phyloP scores from a whole-genome alignment of 2,797 vertebrate species.

The Vespertilio murinus region DNA sequence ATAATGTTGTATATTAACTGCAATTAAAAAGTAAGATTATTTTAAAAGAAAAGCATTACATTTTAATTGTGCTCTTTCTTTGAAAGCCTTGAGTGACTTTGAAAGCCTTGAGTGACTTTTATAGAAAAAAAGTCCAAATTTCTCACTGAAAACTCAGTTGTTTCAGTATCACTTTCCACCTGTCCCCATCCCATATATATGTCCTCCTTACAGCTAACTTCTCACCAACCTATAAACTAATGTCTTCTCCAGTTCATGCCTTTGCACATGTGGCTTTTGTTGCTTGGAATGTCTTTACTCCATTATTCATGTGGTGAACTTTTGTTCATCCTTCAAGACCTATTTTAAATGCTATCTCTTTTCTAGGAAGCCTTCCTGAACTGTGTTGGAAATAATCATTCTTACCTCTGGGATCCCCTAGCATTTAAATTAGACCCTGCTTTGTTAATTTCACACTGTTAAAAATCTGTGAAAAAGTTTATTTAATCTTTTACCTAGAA shows the following conservation, averaged over 20 bases:
- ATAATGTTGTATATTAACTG: neutral
- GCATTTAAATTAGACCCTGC: neutral
- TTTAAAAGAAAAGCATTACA: neutral
- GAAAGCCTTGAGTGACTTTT: no score
- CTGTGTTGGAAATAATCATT: neutral
- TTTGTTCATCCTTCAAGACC: neutral
- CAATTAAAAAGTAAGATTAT: neutral
- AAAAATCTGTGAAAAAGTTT: neutral
- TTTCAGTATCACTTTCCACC: neutral
- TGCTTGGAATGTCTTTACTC: neutral
- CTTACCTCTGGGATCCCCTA: neutral
- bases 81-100: neutral
- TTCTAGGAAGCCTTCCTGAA: neutral
- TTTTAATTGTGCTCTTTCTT: neutral
- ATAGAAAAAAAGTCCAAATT: neutral
- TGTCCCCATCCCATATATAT: neutral
- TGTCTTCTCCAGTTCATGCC: neutral
- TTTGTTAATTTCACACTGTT: neutral
- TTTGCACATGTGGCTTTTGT: neutral
- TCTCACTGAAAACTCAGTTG: neutral
- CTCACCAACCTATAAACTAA: neutral
- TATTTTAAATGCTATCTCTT: neutral
- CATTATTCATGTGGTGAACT: neutral
- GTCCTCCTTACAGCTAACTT: neutral
- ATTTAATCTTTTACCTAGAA: neutral